Evolutionary conservation across 2,888 invertebrate genomes (phyloP), one percentile per base, ranked within the genome.

Genomic region (Agrochola circellaris): DNA sequence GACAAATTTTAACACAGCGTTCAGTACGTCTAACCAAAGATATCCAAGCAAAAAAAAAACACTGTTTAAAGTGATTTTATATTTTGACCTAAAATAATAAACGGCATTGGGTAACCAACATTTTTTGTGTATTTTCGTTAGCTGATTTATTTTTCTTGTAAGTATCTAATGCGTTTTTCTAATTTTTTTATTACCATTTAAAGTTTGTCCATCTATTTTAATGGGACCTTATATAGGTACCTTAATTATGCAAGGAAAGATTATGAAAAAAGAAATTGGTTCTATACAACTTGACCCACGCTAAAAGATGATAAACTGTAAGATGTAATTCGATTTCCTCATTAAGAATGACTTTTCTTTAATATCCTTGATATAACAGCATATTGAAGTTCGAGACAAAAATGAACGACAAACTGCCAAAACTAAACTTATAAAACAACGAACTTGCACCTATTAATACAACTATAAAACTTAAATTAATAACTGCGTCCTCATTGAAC

Each of bases 381-480:
- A 58, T 17, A 54, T 8, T 26, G 8, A 74, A 62, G 15, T 66
- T n/a, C 26, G 9, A n/a, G n/a, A 20, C 48, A 48, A 82, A 77
- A 81, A 81, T 60, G 3, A 38, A 45, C 23, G n/a, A 23, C 9
- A 64, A 60, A 60, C 45, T 58, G 60, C 48, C n/a, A 58, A 62
- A 72, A 71, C 67, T 42, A 61, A 75, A 65, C 65, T 17, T 83
- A 79, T 69, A 72, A 72, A 73, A 60, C 54, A 80, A 77, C 45
- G 73, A 62, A 72, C 56, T 69, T 64, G 30, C 34, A 62, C 81
- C 74, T 42, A 74, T 73, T 73, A 81, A 67, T 60, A 62, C 20
- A 67, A 82, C 74, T 73, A 85, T 77, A 61, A 78, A 82, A 85
- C 73, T 64, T 30, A 74, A 85, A 79, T 75, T 83, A 84, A 84